phyloP scores from a whole-genome alignment of 2,797 vertebrate species.

The Chelmon rostratus region DNA sequence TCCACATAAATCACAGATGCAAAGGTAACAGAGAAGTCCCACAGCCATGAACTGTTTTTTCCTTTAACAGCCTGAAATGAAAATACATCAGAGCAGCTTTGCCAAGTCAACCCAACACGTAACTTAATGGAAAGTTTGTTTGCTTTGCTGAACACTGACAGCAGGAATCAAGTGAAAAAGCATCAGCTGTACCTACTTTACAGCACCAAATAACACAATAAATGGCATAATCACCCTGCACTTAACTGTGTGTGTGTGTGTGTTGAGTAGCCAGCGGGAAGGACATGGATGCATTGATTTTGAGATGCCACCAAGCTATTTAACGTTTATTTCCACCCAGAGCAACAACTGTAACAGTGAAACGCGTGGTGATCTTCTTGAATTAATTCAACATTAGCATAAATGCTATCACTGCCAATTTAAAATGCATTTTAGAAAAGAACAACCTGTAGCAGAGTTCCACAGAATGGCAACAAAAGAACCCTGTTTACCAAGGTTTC shows the following conservation, averaged over 20 bases:
- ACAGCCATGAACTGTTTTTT: not conserved
- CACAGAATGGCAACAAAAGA: not conserved
- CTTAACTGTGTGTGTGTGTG: slow-evolving; percentile 6
- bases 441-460: not conserved
- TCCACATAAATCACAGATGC: not conserved
- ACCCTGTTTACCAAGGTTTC: not conserved
- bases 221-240: slow-evolving; percentile 21
- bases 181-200: slow-evolving; percentile 7
- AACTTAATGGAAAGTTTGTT: slow-evolving; percentile 20
- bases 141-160: not conserved
- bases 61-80: not conserved
- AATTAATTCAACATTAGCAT: slow-evolving; percentile 16
- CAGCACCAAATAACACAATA: slow-evolving; percentile 12
- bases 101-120: not conserved
- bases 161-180: slow-evolving; percentile 17
- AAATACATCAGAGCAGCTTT: slow-evolving; percentile 10
- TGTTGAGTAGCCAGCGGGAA: not conserved
- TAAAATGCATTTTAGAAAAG: slow-evolving; percentile 17
- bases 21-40: not conserved
- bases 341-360: slow-evolving; percentile 12
- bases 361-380: not conserved
- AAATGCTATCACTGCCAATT: slow-evolving; percentile 7
- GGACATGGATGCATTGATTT: slow-evolving; percentile 12
- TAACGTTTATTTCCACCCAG: slow-evolving; percentile 18
- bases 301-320: slow-evolving; percentile 5